Evolutionary conservation across 2,797 vertebrate genomes (phyloP), one percentile per base, ranked within the genome.

Genomic region (Pipistrellus pipistrellus): DNA sequence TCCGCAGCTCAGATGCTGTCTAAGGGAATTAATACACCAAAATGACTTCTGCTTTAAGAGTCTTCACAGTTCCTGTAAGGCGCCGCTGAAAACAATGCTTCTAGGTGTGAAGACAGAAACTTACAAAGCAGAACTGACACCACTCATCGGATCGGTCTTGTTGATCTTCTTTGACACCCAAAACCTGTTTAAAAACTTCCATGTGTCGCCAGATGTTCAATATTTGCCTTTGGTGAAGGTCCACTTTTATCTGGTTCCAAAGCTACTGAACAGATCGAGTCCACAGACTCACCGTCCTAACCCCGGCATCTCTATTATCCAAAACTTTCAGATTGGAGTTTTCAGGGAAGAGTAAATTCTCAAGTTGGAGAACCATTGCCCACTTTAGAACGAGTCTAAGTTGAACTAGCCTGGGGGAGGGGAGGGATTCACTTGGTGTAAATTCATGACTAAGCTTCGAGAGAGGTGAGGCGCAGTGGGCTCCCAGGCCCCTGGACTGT

Each of bases 231-330:
- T 89, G 76, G 14, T 87, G n/a, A 86, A 53, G 41, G 46, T 73
- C n/a, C 12, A 66, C 41, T 76, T 85, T 53, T 41, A 81, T 41
- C 18, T 75, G n/a, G 57, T 66, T 91, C 88, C 89, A 64, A 93
- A 80, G 27, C 27, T 77, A 78, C 6, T 27, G 64, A 73, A 66
- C 6, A 38, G 64, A 64, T 75, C 4, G 51, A 71, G 84, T 25
- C 64, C 46, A 85, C 38, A 88, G 44, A 81, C 7, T 27, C 4
- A 18, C 9, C 25, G 12, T 17, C 17, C 55, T 82, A 64, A 77
- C 38, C 48, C 64, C 57, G 80, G 51, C 20, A 84, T 51, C 59
- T 78, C 35, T 84, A 59, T 78, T 71, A 55, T 4, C 23, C 48
- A 75, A 55, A 73, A 7, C 55, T 85, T 86, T 57, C 55, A 80